These are phyloP conservation scores for Scaptomyza hsui DNA, from an alignment of 1,140 invertebrate species.

Conservation along the genomic window DNA sequence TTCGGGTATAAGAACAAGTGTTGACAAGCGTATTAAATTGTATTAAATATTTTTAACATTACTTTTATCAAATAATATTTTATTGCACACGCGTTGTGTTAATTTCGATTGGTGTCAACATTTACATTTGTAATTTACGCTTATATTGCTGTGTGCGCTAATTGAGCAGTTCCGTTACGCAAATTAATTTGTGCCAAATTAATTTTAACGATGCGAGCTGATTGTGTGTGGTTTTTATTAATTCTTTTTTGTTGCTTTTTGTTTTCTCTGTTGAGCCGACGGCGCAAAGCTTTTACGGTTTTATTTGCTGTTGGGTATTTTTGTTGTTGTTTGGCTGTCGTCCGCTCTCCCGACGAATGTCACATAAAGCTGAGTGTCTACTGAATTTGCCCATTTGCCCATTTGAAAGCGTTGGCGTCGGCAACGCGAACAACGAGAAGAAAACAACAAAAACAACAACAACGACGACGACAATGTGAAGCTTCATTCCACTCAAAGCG, in stretches of 20 bases:
- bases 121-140: slow-evolving; percentile 8
- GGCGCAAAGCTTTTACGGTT: slow-evolving; percentile 46
- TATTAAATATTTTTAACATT: slow-evolving; percentile 11
- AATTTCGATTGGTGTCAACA: slow-evolving; percentile 3
- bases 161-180: slow-evolving; percentile 77
- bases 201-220: slow-evolving; percentile 50
- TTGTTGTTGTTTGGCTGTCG: slow-evolving; percentile 31
- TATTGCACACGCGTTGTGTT: slow-evolving; percentile 53
- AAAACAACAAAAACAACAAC: not conserved
- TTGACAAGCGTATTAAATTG: slow-evolving; percentile 15
- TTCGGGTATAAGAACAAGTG: not conserved
- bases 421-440: slow-evolving; percentile 20
- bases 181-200: slow-evolving; percentile 76
- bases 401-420: slow-evolving; percentile 58
- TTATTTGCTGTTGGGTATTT: slow-evolving; percentile 3
- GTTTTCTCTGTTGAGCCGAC: slow-evolving; percentile 56
- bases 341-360: slow-evolving; percentile 74
- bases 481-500: slow-evolving; percentile 16
- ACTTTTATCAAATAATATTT: slow-evolving; percentile 39
- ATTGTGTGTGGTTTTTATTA: slow-evolving; percentile 20
- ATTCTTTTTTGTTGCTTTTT: slow-evolving; percentile 17
- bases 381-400: slow-evolving; percentile 54
- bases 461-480: slow-evolving; percentile 2
- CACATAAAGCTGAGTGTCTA: slow-evolving; percentile 75
- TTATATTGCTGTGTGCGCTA: slow-evolving; percentile 38